Conservation (phyloP, 2,113 vertebrate species). For the Oxyruncus cristatus region DNA sequence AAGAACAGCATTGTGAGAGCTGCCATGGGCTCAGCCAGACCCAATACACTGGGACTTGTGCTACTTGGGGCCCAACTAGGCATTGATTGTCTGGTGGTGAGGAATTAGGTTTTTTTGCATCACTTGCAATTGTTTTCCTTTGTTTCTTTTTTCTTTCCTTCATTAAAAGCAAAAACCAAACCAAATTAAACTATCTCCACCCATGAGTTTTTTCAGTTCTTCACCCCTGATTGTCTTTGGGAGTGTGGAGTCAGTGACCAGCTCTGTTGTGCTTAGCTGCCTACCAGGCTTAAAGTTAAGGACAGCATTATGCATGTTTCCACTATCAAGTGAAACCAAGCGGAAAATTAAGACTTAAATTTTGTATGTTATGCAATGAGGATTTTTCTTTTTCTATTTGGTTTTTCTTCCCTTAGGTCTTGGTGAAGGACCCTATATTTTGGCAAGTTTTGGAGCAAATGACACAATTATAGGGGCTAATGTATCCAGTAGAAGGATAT, state of each 20-base stretch:
- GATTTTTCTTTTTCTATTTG: neutral
- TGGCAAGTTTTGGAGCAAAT: conserved; percentile 83
- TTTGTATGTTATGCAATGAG: neutral
- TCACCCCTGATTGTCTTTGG: neutral
- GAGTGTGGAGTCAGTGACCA: neutral
- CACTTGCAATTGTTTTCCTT: neutral
- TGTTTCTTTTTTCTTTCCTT: neutral
- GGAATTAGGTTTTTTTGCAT: neutral
- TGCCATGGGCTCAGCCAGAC: too few relatives aligned
- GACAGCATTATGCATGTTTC: neutral
- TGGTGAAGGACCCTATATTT: conserved; percentile 90
- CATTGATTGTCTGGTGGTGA: neutral
- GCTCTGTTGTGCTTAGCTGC: neutral
- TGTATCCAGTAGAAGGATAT: conserved; percentile 83
- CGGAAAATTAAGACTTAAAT: neutral
- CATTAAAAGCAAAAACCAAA: neutral
- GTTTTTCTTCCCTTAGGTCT: conserved; percentile 77
- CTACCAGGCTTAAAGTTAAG: neutral
- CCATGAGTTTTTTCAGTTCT: neutral
- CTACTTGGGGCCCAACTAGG: neutral
- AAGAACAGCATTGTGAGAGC: too few relatives aligned
- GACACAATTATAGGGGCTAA: conserved; percentile 89
- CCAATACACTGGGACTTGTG: neutral
- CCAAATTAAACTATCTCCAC: neutral
- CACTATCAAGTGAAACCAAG: neutral